Conservation (phyloP, 2,888 invertebrate species). For the Pristionchus japonicus region DNA sequence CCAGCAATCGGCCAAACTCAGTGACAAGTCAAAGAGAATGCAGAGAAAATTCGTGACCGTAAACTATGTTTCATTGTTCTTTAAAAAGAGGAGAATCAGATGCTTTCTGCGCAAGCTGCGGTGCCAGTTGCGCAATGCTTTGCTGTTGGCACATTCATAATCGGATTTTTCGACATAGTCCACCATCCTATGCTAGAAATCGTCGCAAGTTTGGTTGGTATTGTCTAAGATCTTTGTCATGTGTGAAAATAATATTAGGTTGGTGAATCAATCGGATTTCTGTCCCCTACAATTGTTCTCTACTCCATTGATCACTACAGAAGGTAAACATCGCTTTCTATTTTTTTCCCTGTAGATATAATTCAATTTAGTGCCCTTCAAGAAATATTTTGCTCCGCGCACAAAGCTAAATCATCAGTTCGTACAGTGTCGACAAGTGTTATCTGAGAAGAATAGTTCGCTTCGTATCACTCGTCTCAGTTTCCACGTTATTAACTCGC, state of each 20-base stretch:
- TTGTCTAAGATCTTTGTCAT: too few species aligned
- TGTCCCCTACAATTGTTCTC: not conserved
- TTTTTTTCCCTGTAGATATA: too few species aligned
- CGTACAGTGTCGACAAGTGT: too few species aligned
- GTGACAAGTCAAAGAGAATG: not conserved
- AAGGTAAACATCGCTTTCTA: too few species aligned
- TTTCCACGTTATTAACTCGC: too few species aligned
- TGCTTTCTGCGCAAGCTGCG: not conserved
- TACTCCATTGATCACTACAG: not conserved
- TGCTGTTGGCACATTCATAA: not conserved
- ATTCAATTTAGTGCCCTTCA: too few species aligned
- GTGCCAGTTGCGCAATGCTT: not conserved
- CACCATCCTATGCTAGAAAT: not conserved
- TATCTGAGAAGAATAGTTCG: too few species aligned
- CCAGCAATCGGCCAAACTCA: not conserved
- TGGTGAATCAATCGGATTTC: not conserved
- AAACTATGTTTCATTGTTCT: not conserved
- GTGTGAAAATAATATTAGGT: not conserved
- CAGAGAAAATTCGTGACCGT: not conserved
- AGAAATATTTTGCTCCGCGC: too few species aligned
- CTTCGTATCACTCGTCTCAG: too few species aligned
- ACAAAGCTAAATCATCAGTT: too few species aligned
- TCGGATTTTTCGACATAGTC: not conserved
- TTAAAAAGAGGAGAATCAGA: not conserved
- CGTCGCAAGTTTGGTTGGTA: not conserved